Percentiles rank a stretch among this genome's conserved stretches.
Evolutionary conservation across 2,797 vertebrate species (phyloP).

Genomic region (Aratinga solstitialis): DNA sequence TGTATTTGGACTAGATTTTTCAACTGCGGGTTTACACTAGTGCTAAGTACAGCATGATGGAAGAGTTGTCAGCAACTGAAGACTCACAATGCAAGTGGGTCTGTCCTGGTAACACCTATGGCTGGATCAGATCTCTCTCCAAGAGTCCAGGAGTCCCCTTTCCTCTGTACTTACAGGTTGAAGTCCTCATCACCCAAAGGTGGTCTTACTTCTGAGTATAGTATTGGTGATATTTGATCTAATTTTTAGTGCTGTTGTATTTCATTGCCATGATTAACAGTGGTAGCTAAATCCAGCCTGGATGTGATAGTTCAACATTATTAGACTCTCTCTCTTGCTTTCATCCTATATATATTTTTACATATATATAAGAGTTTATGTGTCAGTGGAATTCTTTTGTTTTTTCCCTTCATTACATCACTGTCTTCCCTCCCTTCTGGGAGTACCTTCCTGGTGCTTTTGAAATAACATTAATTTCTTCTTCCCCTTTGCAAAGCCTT

Average conservation of each 20-base stretch:
- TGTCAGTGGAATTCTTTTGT: not conserved
- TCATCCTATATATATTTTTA: not conserved
- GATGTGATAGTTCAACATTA: not conserved
- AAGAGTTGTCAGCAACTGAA: not conserved
- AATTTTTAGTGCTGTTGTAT: not conserved
- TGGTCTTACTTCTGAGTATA: not conserved
- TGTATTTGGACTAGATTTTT: not conserved
- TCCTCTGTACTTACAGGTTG: fast-evolving
- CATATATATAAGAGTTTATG: not conserved
- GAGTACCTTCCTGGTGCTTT: not conserved
- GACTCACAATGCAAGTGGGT: not conserved
- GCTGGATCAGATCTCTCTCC: not conserved
- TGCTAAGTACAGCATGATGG: not conserved
- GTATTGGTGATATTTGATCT: not conserved
- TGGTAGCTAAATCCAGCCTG: not conserved
- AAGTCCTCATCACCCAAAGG: not conserved
- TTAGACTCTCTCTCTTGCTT: not conserved
- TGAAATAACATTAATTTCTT: not conserved
- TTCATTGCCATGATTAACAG: not conserved
- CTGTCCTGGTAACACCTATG: not conserved
- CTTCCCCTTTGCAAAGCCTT: not conserved
- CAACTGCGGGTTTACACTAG: not conserved
- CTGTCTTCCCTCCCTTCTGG: not conserved
- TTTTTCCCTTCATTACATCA: not conserved
- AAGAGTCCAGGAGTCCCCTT: not conserved